Evolutionary conservation across 2,888 invertebrate genomes (phyloP), one percentile per base, ranked within the genome.

Genomic region (Amitus sp.): DNA sequence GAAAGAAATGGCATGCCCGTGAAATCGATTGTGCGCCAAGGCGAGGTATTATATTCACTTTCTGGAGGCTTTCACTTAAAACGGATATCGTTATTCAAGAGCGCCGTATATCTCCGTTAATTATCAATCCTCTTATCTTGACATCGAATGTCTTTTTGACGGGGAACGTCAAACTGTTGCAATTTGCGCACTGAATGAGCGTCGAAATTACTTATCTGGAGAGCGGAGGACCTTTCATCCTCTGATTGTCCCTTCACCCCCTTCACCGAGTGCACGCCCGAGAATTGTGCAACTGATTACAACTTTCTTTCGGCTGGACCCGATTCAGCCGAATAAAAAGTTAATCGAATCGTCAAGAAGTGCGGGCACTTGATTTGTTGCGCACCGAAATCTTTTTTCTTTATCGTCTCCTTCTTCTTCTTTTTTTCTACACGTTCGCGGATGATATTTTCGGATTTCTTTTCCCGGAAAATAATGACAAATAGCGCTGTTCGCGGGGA

Each of bases 81-180:
- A 57, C 47, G 49, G 54, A 58, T n/a, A n/a, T 37, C 53, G 62
- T 58, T 57, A 62, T 57, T 62, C 49, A 62, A 58, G 46, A 42
- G 57, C 56, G 65, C 45, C 58, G 68, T 68, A 69, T 62, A 69
- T 70, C 67, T 70, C 67, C 67, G 64, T 68, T 69, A 67, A 68
- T 68, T 70, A 62, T 62, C 62, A 57, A 49, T 62, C 52, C 62
- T 57, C 56, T 56, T 57, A 62, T 52, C 51, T 49, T 42, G 62
- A 57, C 53, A 57, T 57, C 50, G 48, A 49, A 52, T 49, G 56
- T 62, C 62, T 56, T 62, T 62, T 45, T 62, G 56, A 39, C 39
- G n/a, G 7, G n/a, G 7, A 15, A 39, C 7, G 39, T 17, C 15
- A 13, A 39, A 2, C 15, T 13, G 39, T 12, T 7, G 39, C 13